phyloP scores from a whole-genome alignment of 2,113 vertebrate genomes.

The Solea solea region DNA sequence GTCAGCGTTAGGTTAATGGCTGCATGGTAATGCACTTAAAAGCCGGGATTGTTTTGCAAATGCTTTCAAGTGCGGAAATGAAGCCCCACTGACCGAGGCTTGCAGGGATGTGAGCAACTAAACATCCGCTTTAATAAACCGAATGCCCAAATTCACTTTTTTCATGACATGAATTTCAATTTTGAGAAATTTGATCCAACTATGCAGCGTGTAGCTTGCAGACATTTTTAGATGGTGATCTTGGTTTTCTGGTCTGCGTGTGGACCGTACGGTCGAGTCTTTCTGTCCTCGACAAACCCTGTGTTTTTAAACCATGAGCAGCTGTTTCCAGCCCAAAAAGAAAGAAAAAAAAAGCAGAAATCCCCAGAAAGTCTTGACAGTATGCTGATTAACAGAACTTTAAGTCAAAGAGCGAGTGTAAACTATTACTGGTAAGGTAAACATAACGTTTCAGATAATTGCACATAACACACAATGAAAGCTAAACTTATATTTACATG shows the following conservation, averaged over 20 bases:
- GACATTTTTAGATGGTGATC: conserved; percentile 6
- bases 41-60: conserved; percentile 38
- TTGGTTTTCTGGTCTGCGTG: not conserved
- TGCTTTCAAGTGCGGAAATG: conserved; percentile 15
- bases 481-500: not conserved
- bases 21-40: conserved; percentile 36
- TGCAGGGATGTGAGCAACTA: not conserved
- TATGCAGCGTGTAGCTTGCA: not conserved
- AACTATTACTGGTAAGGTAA: not conserved
- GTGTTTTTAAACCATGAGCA: conserved; percentile 5
- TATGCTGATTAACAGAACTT: not conserved
- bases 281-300: not conserved
- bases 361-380: not conserved
- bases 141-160: too few species aligned
- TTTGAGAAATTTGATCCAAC: not conserved
- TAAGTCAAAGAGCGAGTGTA: not conserved
- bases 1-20: conserved; percentile 31
- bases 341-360: not conserved
- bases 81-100: not conserved
- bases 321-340: not conserved
- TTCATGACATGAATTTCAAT: not conserved
- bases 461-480: not conserved
- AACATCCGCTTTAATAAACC: not conserved
- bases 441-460: not conserved
- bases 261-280: not conserved